Percentiles rank a stretch among this genome's conserved stretches.
These are phyloP conservation scores for Megaleporinus macrocephalus DNA, from an alignment of 2,113 vertebrate species.

Conservation along the genomic window DNA sequence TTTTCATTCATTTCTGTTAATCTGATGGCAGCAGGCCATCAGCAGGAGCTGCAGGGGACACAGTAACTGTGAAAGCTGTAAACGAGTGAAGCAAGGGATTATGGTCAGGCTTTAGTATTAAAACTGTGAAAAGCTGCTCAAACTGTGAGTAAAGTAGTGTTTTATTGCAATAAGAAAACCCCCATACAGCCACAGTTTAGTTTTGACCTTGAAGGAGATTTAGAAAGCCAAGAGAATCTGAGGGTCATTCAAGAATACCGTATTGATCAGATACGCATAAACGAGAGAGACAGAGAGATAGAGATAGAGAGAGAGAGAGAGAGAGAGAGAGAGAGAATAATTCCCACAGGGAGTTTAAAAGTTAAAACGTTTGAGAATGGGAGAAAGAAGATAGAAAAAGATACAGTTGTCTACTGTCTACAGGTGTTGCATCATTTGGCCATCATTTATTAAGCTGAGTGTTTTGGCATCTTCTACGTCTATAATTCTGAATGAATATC, in stretches of 20 bases:
- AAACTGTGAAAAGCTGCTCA: neutral
- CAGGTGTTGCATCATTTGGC: no score
- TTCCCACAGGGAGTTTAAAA: no score
- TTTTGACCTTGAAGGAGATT: neutral
- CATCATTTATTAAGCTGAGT: no score
- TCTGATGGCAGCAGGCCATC: conserved; percentile 1
- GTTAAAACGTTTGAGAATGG: no score
- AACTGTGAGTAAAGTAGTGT: neutral
- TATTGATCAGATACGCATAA: neutral
- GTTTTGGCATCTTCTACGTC: no score
- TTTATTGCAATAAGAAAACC: neutral
- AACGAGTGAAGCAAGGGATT: neutral
- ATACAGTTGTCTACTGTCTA: no score
- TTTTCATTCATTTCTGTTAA: neutral
- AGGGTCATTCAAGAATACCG: neutral
- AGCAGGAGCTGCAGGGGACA: neutral
- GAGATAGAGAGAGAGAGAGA: neutral
- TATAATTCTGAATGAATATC: no score
- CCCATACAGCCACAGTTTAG: neutral
- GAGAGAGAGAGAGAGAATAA: no score
- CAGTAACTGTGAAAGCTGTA: neutral
- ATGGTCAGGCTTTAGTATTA: neutral
- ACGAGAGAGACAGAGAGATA: neutral
- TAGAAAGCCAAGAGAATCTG: neutral
- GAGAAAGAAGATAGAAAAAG: no score